Base-by-base conservation (phyloP, 1,140 invertebrate genomes). In the Eciton burchellii region DNA sequence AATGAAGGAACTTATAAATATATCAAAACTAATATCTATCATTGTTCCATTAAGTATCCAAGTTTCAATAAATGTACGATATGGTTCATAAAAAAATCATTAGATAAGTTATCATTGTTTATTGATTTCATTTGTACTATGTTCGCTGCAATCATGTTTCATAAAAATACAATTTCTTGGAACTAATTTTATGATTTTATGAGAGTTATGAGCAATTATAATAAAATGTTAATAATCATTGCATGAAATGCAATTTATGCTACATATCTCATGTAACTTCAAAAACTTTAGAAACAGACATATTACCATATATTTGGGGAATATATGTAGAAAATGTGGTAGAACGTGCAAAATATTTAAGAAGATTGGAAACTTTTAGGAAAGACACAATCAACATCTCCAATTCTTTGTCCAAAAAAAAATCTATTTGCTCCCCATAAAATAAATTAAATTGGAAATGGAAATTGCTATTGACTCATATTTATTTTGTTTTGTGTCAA, bases 101-200 rank as follows among this genome's bases (percentile, higher is more conserved):
- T 57, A 79, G 74, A 79, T 79, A 79, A 54, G 63, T 6, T 79
- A 79, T 79, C 74, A 24, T 52, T 62, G 41, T 77, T 79, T 79
- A 79, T 68, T 49, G 74, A 79, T 79, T 79, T 29, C 21, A n/a
- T 52, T 77, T 66, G n/a, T 43, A 12, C n/a, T 26, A 49, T 16
- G 21, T 62, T 56, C 2, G 12, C 8, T 49, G 21, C 14, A 45
- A 68, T 70, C 12, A 41, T 9, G n/a, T 21, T 79, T 79, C 63
- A 12, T 56, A 68, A 63, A 70, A 79, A 29, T 11, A 0, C n/a
- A 29, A 16, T 41, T 65, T 54, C 60, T 54, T 14, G 45, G 45
- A 54, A 54, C 24, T 76, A 65, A 63, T 76, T 68, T 26, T n/a
- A n/a, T n/a, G n/a, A n/a, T n/a, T n/a, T n/a, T n/a, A n/a, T n/a